Evolutionary conservation across 2,113 vertebrate genomes (phyloP), one percentile per base, ranked within the genome.

Genomic region (Petroica traversi): DNA sequence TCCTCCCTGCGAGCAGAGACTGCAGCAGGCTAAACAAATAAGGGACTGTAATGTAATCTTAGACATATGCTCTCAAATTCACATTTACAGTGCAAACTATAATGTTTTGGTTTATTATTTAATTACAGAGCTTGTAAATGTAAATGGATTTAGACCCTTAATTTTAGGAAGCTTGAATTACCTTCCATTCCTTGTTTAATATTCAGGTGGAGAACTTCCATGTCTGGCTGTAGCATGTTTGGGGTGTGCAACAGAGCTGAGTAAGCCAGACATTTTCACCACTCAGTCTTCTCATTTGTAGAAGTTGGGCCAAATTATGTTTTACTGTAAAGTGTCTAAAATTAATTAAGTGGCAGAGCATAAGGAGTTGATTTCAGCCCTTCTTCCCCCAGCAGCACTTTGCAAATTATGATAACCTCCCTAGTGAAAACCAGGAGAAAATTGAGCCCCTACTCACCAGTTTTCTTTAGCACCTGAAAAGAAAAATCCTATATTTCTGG

Each of bases 61-160:
- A 89, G 87, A 87, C 80, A 66, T 71, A 67, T 22, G 78, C 66
- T 82, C 83, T 59, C 77, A 82, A 92, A 94, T 94, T 80, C 90
- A 38, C 51, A 69, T 94, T 94, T 88, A 59, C 61, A 93, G 64
- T 4, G 7, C 46, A 69, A 95, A 76, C 93, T 2, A 7, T 79
- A 76, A 71, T 95, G 73, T 92, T 93, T 88, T 73, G 68, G 36
- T 92, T 97, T 97, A 92, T 96, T 94, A 96, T 96, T 96, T 96
- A 95, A 93, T 97, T 94, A 93, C 75, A 74, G 84, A 71, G 54
- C 88, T 78, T 95, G 86, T 85, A 93, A 95, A 83, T 73, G 84
- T 88, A 94, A 95, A 93, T 93, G 55, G 49, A 95, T 94, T 95
- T 79, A 67, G 73, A 79, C 76, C 67, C 66, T 95, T 91, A 83